phyloP scores from a whole-genome alignment of 2,888 invertebrate genomes.

The Troides oblongomaculatus region DNA sequence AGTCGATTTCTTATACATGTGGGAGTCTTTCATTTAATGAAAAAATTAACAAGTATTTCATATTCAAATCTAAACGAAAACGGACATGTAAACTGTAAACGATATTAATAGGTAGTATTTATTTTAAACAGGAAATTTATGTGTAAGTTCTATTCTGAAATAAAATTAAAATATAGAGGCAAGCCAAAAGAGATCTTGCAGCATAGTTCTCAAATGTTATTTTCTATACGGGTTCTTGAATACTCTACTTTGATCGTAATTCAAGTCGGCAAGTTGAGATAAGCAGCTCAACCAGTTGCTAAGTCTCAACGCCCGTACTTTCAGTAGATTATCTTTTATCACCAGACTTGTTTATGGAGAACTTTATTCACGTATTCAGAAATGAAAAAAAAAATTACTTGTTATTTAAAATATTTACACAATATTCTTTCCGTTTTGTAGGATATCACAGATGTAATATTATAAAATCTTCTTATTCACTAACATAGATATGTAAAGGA shows the following conservation, averaged over 20 bases:
- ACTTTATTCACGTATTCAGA: slow-evolving; percentile 5
- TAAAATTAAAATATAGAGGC: neutral
- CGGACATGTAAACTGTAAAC: neutral
- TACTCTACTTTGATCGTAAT: slow-evolving; percentile 36
- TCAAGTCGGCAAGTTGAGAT: slow-evolving; percentile 37
- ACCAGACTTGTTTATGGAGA: slow-evolving; percentile 13
- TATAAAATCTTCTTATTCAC: too few species aligned
- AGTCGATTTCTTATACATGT: too few species aligned
- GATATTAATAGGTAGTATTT: neutral
- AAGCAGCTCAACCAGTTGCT: slow-evolving; percentile 33
- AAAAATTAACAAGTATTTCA: too few species aligned
- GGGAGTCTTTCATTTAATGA: neutral
- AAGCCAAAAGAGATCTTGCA: slow-evolving; percentile 3
- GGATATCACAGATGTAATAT: too few species aligned
- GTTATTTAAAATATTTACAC: too few species aligned
- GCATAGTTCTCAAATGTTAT: neutral
- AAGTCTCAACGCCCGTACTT: slow-evolving; percentile 20
- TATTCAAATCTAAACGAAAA: neutral
- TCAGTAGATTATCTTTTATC: slow-evolving; percentile 21
- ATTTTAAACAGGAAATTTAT: neutral
- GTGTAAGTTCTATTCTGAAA: slow-evolving; percentile 7
- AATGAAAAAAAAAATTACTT: neutral
- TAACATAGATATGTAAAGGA: too few species aligned
- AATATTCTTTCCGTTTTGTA: too few species aligned
- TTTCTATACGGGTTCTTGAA: slow-evolving; percentile 2